Percentiles rank a stretch among this genome's conserved stretches.
Conservation (phyloP, 1,140 invertebrate species). For the Ooceraea biroi region DNA sequence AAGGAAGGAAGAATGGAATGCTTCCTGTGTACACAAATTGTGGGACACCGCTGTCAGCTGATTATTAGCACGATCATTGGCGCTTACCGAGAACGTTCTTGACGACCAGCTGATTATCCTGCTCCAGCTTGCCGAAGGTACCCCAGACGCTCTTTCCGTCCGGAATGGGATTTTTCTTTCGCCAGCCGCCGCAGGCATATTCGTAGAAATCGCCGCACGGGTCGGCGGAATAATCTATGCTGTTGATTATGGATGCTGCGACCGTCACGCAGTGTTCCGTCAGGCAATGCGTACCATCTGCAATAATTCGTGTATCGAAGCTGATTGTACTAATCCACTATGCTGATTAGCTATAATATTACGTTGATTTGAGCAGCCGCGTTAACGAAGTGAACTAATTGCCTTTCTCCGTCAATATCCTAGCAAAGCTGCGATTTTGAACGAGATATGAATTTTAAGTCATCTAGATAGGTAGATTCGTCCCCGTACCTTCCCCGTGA, state of each 20-base stretch:
- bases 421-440: too few relatives aligned
- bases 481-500: constrained; percentile 80
- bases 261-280: constrained; percentile 94
- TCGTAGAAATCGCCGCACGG: constrained; percentile 98
- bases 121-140: constrained; percentile 97
- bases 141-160: constrained; percentile 97
- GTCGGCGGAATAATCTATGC: constrained; percentile 92
- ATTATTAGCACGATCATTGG: constrained; percentile 13
- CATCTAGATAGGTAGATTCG: too few relatives aligned
- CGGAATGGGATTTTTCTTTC: constrained; percentile 96
- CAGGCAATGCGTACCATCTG: constrained; percentile 88
- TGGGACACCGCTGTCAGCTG: too few relatives aligned
- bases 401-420: too few relatives aligned
- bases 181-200: constrained; percentile 97
- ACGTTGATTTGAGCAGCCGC: too few relatives aligned
- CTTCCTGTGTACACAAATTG: too few relatives aligned
- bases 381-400: too few relatives aligned
- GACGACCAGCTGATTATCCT: constrained; percentile 96
- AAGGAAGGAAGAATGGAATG: too few relatives aligned
- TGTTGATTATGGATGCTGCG: constrained; percentile 93
- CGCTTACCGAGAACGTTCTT: constrained; percentile 93
- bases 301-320: not conserved
- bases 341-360: constrained; percentile 5
- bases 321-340: not conserved
- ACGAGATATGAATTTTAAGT: too few relatives aligned